Evolutionary conservation across 1,140 invertebrate species (phyloP), one percentile per base, ranked within the genome.

Genomic region (Drosophila ambigua): DNA sequence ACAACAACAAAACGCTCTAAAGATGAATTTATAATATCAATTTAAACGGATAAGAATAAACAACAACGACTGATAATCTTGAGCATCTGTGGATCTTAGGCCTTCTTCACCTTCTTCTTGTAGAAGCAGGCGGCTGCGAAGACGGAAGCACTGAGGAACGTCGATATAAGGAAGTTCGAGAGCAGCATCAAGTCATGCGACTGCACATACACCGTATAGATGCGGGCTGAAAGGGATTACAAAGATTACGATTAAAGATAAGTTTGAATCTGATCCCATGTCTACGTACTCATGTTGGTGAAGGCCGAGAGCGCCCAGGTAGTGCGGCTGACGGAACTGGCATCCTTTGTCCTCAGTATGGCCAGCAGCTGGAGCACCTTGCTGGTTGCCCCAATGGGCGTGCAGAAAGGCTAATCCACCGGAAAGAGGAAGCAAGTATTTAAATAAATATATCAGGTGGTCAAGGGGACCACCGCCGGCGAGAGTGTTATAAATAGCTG

Each of bases 241-340:
- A 85, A 53, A 71, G 4, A 5, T 20, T 20, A 20, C 20, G 16
- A 28, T 26, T 54, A 72, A 51, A 46, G 35, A 35, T 20, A 26
- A 59, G 20, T 35, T 43, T 43, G 6, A 55, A 11, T 20, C 2
- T 2, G 6, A 24, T 5, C 50, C 13, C 7, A 9, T 44, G 3
- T 1, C 3, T 20, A 23, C 11, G n/a, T 93, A 96, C 95, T 95
- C 26, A 94, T 92, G 91, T 96, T 96, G 5, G 95, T 95, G 66
- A 95, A 94, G 16, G 94, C 93, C 43, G 95, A 96, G 49, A 96
- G 93, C 41, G 94, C 93, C 95, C 95, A 96, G 2, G 95, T 95
- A 5, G 94, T 90, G 16, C 95, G 89, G 63, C 95, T 95, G 5
- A 96, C 93, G 8, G 95, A 94, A 60, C 94, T 94, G 35, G 95